These are phyloP conservation scores for Chymomyza costata DNA, from an alignment of 1,140 invertebrate genomes.

Conservation along the genomic window DNA sequence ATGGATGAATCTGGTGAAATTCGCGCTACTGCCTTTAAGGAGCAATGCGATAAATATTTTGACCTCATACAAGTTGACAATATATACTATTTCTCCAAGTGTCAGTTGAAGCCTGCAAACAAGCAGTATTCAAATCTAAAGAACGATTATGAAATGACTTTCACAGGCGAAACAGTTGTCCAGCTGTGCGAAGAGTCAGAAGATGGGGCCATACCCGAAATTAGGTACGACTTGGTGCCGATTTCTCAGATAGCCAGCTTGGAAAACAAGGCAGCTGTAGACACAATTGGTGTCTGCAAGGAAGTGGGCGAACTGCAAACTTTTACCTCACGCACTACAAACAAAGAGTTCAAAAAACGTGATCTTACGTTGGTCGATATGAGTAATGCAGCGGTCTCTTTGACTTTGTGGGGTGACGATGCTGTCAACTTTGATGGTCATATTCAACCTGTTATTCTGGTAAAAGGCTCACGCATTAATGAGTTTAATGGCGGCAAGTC, in stretches of 20 bases:
- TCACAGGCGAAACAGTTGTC: slow-evolving; percentile 88
- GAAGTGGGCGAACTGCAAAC: slow-evolving; percentile 82
- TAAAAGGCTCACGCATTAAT: slow-evolving; percentile 85
- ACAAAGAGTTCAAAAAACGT: slow-evolving; percentile 91
- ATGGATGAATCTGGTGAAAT: slow-evolving; percentile 97
- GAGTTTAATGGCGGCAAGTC: slow-evolving; percentile 86
- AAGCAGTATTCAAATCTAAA: slow-evolving; percentile 90
- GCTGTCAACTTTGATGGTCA: slow-evolving; percentile 90
- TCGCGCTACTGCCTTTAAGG: slow-evolving; percentile 94
- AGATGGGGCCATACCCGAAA: slow-evolving; percentile 80
- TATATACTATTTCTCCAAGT: slow-evolving; percentile 92
- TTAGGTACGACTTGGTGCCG: slow-evolving; percentile 89
- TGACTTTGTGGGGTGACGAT: slow-evolving; percentile 87
- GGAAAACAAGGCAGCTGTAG: slow-evolving; percentile 83
- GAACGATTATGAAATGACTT: slow-evolving; percentile 97
- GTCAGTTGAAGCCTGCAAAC: slow-evolving; percentile 91
- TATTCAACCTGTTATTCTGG: slow-evolving; percentile 86
- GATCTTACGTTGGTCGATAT: slow-evolving; percentile 93
- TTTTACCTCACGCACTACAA: slow-evolving; percentile 84
- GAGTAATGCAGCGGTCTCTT: slow-evolving; percentile 83
- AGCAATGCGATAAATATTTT: slow-evolving; percentile 92
- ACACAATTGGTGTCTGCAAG: slow-evolving; percentile 94
- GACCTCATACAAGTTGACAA: slow-evolving; percentile 91
- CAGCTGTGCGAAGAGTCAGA: slow-evolving; percentile 82
- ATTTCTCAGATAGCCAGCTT: slow-evolving; percentile 85